phyloP scores from a whole-genome alignment of 2,113 vertebrate species.

The Oncorhynchus nerka region DNA sequence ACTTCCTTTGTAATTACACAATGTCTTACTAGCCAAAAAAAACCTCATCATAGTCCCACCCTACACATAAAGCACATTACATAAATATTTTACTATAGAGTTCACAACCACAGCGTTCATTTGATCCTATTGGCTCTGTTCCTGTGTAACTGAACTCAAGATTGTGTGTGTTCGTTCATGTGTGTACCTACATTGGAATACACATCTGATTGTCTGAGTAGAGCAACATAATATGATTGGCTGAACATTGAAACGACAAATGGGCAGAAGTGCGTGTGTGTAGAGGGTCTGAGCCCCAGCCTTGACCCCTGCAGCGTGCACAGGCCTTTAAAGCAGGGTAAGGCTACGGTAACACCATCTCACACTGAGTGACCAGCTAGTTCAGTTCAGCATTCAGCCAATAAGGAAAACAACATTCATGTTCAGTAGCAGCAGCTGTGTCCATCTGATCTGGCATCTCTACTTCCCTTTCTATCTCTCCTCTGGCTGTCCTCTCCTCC shows the following conservation, averaged over 20 bases:
- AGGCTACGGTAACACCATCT: slow-evolving; percentile 13
- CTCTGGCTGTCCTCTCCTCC: neutral
- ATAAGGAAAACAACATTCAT: neutral
- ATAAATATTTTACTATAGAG: slow-evolving; percentile 50
- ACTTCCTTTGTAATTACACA: neutral
- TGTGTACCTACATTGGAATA: slow-evolving; percentile 24
- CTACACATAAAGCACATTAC: slow-evolving; percentile 35
- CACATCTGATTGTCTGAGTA: slow-evolving; percentile 48
- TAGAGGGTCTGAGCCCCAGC: neutral
- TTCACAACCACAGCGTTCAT: slow-evolving; percentile 27
- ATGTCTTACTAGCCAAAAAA: slow-evolving; percentile 18
- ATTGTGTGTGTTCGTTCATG: slow-evolving; percentile 7
- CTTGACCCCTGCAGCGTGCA: slow-evolving; percentile 14
- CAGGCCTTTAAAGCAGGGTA: slow-evolving; percentile 37
- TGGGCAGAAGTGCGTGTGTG: slow-evolving; percentile 1
- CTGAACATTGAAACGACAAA: slow-evolving; percentile 19
- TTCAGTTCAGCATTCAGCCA: slow-evolving; percentile 26
- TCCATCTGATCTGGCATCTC: slow-evolving; percentile 8
- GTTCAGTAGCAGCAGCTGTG: slow-evolving; percentile 37
- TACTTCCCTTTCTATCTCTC: neutral
- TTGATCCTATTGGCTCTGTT: slow-evolving; percentile 59
- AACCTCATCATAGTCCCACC: slow-evolving; percentile 10
- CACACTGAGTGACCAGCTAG: slow-evolving; percentile 42
- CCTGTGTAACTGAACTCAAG: slow-evolving; percentile 31
- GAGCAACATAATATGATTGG: neutral